Base-by-base conservation (phyloP, 2,888 invertebrate species). In the Gortyna flavago region DNA sequence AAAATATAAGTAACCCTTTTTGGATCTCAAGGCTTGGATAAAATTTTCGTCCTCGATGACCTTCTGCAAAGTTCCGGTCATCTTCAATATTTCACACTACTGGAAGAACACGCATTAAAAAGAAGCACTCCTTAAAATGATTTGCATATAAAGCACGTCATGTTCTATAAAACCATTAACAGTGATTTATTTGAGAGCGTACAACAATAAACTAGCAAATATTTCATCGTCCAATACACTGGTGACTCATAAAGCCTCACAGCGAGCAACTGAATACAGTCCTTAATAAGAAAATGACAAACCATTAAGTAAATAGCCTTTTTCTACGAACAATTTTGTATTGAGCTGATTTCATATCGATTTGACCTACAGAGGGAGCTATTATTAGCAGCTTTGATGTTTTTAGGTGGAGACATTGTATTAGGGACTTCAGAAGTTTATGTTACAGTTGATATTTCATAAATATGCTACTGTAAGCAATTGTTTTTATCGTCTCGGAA, bases 271-370 rank as follows among this genome's bases (percentile, higher is more conserved):
- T 82, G 75, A 77, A 76, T 75, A 79, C 62, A 44, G 75, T 57
- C 80, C 74, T 77, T 88, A 88, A 81, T 71, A 79, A 79, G 71
- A 79, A 78, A 86, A 79, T 77, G 35, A 71, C 72, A 78, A 72
- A 70, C 67, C 38, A 81, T 84, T 79, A 75, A 69, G 54, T 76
- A 80, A 83, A 81, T 81, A 80, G 77, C 44, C 51, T 76, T 81
- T 84, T 81, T 83, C 79, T 73, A 66, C 38, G 54, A 79, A 68
- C 72, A 77, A 83, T 74, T 72, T 87, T 77, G 65, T 72, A 72
- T 76, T 70, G 81, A 70, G 70, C 62, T 76, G 73, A 78, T 81
- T 80, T 74, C 48, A 66, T 81, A 84, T 82, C 79, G 83, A 85
- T 87, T 83, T 81, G 83, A 81, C 79, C 85, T 79, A 87, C 59